Percentiles rank a stretch among this genome's conserved stretches.
These are phyloP conservation scores for Phragmatobia fuliginosa DNA, from an alignment of 2,888 invertebrate species.

Conservation along the genomic window DNA sequence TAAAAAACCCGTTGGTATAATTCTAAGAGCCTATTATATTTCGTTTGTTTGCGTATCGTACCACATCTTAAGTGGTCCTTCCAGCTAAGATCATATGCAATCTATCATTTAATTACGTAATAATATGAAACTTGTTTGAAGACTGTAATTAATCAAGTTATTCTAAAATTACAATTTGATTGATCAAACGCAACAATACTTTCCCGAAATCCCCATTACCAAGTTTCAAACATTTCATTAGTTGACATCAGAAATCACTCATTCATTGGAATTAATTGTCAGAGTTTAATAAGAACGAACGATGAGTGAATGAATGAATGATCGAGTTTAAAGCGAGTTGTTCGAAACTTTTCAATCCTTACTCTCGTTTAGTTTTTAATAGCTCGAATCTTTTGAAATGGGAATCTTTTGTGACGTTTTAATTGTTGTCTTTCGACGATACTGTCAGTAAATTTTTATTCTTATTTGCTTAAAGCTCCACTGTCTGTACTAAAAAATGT, in stretches of 20 bases:
- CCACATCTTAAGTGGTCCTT: neutral
- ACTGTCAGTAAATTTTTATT: neutral
- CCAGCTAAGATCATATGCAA: neutral
- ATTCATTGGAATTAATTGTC: slow-evolving; percentile 43
- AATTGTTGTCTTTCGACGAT: slow-evolving; percentile 11
- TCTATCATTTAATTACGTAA: neutral
- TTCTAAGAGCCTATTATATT: neutral
- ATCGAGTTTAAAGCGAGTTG: slow-evolving; percentile 53
- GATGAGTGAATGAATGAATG: slow-evolving; percentile 50
- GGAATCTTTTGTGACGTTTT: slow-evolving; percentile 27
- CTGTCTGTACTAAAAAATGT: neutral
- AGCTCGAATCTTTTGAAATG: slow-evolving; percentile 43
- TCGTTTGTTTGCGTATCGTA: neutral
- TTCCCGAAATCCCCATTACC: slow-evolving; percentile 7
- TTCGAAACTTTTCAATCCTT: slow-evolving; percentile 42
- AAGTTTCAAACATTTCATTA: slow-evolving; percentile 44
- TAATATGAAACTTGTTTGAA: neutral
- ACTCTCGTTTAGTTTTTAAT: slow-evolving; percentile 50
- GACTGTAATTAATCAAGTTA: neutral
- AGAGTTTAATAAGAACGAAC: slow-evolving; percentile 45
- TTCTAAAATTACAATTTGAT: slow-evolving; percentile 6
- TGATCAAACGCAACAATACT: slow-evolving; percentile 9
- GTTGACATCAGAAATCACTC: slow-evolving; percentile 35
- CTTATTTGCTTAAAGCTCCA: neutral
- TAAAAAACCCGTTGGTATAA: neutral